These are phyloP conservation scores for Acleris literana DNA, from an alignment of 2,888 invertebrate species.

Conservation along the genomic window DNA sequence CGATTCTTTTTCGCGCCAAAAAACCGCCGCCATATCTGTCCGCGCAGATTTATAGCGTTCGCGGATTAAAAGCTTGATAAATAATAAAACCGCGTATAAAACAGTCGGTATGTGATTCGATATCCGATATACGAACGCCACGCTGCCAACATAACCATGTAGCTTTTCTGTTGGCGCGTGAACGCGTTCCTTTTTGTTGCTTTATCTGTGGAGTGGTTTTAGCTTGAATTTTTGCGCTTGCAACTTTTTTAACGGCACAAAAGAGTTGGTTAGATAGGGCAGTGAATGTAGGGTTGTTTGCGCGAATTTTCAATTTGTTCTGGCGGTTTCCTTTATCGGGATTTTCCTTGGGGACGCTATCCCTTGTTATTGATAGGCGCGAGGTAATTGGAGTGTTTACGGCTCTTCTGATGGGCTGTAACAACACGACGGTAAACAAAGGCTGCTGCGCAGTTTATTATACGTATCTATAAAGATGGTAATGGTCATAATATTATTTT, in stretches of 20 bases:
- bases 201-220: conserved; percentile 24
- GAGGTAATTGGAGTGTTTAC: conserved; percentile 46
- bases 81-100: conserved; percentile 59
- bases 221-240: conserved; percentile 24
- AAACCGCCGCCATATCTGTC: conserved; percentile 71
- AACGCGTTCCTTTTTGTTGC: conserved; percentile 11
- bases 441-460: conserved; percentile 26
- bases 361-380: conserved; percentile 48
- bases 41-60: conserved; percentile 73
- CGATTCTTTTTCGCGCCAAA: conserved; percentile 79
- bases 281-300: conserved; percentile 60
- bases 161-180: not conserved
- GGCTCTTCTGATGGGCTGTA: conserved; percentile 36
- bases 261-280: conserved; percentile 32
- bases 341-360: conserved; percentile 47
- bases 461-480: conserved; percentile 20
- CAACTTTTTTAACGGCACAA: conserved; percentile 23
- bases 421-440: conserved; percentile 33
- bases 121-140: conserved; percentile 31
- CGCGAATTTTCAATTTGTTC: conserved; percentile 70
- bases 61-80: conserved; percentile 68
- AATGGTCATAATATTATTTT: conserved; percentile 1
- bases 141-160: conserved; percentile 15
- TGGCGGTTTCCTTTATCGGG: conserved; percentile 50
- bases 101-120: conserved; percentile 34